These are phyloP conservation scores for Pachyramphus minor DNA, from an alignment of 2,113 vertebrate genomes.

Conservation along the genomic window DNA sequence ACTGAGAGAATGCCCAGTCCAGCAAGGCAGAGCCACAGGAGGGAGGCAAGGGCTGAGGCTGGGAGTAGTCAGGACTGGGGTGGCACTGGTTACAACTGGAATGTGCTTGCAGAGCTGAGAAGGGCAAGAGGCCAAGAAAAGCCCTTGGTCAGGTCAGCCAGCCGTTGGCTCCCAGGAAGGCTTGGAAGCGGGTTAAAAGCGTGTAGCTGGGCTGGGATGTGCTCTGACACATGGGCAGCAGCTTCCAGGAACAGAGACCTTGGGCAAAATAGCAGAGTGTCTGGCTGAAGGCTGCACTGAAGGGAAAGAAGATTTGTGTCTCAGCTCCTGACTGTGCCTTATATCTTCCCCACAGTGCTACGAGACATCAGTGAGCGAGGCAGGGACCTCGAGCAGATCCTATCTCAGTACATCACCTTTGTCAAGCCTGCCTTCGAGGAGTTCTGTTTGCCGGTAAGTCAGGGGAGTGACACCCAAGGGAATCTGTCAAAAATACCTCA, in stretches of 20 bases:
- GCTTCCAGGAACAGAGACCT: neutral
- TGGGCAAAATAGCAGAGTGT: fast-evolving
- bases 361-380: constrained; percentile 92
- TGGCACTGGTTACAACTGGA: neutral
- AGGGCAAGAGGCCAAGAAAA: neutral
- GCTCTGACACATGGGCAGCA: neutral
- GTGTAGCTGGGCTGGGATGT: neutral
- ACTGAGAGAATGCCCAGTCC: neutral
- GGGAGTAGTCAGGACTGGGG: neutral
- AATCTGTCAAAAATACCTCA: neutral
- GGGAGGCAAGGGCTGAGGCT: neutral
- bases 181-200: neutral
- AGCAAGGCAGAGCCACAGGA: neutral
- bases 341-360: constrained; percentile 76
- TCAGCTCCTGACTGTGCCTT: neutral
- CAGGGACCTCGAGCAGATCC: constrained; percentile 91
- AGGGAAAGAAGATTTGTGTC: neutral
- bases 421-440: constrained; percentile 98
- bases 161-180: neutral
- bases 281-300: neutral
- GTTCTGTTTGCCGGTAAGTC: constrained; percentile 95
- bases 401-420: constrained; percentile 94
- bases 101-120: neutral
- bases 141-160: neutral
- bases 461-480: fast-evolving